phyloP scores from a whole-genome alignment of 2,797 vertebrate species.

The Ptychadena robeensis region DNA sequence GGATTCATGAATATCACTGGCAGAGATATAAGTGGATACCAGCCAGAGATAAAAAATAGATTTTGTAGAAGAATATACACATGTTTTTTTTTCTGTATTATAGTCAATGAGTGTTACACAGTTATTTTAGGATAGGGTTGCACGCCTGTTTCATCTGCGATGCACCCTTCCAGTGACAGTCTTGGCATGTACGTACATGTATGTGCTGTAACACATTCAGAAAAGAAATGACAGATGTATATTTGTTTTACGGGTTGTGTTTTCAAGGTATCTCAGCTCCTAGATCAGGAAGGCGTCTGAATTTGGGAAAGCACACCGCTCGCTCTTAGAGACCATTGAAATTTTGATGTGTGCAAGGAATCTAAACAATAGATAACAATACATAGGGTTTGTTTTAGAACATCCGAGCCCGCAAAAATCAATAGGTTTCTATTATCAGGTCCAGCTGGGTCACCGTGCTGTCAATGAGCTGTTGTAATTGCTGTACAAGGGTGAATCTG shows the following conservation, averaged over 20 bases:
- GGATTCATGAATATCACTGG: not conserved
- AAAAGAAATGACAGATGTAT: slow-evolving; percentile 6
- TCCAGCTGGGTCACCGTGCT: slow-evolving; percentile 94
- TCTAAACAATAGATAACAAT: slow-evolving; percentile 78
- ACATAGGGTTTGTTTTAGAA: slow-evolving; percentile 81
- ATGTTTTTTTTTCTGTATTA: not conserved
- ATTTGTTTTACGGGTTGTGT: not conserved
- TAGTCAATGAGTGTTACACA: slow-evolving; percentile 9
- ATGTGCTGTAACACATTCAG: slow-evolving; percentile 24
- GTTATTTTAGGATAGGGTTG: slow-evolving; percentile 30
- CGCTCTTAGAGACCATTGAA: slow-evolving; percentile 62
- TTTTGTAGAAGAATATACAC: not conserved
- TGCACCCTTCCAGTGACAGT: slow-evolving; percentile 16
- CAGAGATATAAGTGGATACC: not conserved
- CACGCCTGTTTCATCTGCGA: slow-evolving; percentile 1
- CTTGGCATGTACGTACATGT: slow-evolving; percentile 46
- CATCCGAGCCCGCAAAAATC: slow-evolving; percentile 88
- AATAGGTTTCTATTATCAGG: slow-evolving; percentile 99
- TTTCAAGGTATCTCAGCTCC: not conserved
- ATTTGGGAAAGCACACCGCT: slow-evolving; percentile 17
- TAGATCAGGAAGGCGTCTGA: not conserved
- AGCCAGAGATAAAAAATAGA: not conserved
- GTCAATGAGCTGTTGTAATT: slow-evolving; percentile 97
- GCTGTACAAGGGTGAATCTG: slow-evolving; percentile 82
- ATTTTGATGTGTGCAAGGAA: slow-evolving; percentile 70